These are phyloP conservation scores for Ataeniobius toweri DNA, from an alignment of 2,797 vertebrate species.

Conservation along the genomic window DNA sequence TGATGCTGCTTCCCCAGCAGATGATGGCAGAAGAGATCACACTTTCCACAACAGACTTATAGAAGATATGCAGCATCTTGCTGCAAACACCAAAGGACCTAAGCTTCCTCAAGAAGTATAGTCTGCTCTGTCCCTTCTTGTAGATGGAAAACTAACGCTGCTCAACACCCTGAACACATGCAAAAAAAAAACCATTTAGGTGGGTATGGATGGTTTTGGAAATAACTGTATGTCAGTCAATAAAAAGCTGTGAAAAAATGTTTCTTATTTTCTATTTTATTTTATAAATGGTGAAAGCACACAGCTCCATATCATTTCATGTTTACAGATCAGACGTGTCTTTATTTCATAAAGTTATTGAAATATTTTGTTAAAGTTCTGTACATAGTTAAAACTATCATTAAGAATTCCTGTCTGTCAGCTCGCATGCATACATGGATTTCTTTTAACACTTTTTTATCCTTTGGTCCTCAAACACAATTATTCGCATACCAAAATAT, in stretches of 20 bases:
- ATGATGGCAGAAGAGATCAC: too few relatives aligned
- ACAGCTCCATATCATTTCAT: not conserved
- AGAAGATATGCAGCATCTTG: too few relatives aligned
- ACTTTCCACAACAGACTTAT: too few relatives aligned
- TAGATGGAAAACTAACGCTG: not conserved
- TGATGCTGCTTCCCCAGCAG: too few relatives aligned
- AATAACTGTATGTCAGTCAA: not conserved
- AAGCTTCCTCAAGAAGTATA: too few relatives aligned
- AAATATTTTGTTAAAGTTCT: conserved; percentile 46
- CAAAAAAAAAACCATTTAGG: not conserved
- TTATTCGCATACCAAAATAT: conserved; percentile 25
- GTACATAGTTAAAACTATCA: conserved; percentile 15
- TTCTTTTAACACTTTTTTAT: conserved; percentile 1
- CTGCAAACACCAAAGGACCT: too few relatives aligned
- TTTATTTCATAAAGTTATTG: conserved; percentile 47
- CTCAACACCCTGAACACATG: not conserved
- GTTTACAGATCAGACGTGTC: conserved; percentile 7
- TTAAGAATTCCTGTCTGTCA: not conserved
- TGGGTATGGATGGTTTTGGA: not conserved
- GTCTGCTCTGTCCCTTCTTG: too few relatives aligned
- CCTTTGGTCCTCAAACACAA: conserved; percentile 50
- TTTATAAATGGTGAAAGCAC: not conserved
- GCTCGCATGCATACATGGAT: conserved; percentile 24
- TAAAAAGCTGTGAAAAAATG: not conserved
- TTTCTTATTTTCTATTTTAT: not conserved